These are phyloP conservation scores for Frieseomelitta varia DNA, from an alignment of 1,140 invertebrate genomes.

Conservation along the genomic window DNA sequence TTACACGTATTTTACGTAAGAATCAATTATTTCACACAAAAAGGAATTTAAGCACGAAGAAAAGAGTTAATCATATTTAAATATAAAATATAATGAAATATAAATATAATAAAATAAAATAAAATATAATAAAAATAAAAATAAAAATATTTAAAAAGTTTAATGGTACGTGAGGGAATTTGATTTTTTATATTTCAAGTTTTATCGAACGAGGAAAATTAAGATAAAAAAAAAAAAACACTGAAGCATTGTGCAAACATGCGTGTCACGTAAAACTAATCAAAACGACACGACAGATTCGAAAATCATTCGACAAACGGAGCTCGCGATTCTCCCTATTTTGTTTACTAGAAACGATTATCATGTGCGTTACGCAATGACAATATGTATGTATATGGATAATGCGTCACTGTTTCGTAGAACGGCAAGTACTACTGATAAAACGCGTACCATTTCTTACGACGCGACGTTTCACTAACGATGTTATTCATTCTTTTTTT, in stretches of 20 bases:
- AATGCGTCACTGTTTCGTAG: conserved; percentile 1
- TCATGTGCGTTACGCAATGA: conserved; percentile 28
- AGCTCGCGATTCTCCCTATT: background rate
- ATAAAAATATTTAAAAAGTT: background rate
- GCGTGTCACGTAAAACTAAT: background rate
- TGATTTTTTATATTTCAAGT: background rate
- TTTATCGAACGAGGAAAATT: background rate
- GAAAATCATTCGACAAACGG: background rate
- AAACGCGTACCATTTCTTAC: background rate
- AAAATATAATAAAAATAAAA: no score
- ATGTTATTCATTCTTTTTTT: background rate
- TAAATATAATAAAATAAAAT: no score
- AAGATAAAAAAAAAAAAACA: background rate
- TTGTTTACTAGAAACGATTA: conserved; percentile 29
- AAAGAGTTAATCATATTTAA: background rate
- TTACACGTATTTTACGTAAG: background rate
- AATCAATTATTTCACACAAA: background rate
- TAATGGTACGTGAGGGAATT: background rate
- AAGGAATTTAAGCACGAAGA: background rate
- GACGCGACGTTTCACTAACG: background rate
- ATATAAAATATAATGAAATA: no score
- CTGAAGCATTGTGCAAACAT: no score
- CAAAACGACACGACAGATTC: background rate
- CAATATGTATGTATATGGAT: background rate
- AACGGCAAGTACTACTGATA: background rate